Conservation (phyloP, 2,797 vertebrate genomes). For the Coreius guichenoti region DNA sequence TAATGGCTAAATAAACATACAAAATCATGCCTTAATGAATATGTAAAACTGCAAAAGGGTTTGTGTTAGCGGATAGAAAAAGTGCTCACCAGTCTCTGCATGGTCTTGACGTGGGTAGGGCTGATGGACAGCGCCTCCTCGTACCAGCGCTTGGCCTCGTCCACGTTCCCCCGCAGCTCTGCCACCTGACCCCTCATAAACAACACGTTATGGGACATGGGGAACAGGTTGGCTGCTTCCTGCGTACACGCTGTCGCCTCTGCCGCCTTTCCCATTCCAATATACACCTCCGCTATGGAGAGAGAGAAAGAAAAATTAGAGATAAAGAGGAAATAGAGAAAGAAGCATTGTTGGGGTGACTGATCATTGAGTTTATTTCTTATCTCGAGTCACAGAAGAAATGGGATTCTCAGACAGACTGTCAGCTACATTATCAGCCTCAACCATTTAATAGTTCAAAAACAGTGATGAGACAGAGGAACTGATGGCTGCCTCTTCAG, state of each 20-base stretch:
- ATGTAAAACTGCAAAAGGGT: background rate
- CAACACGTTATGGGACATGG: constrained; percentile 94
- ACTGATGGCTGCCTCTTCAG: constrained; percentile 16
- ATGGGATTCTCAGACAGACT: constrained; percentile 26
- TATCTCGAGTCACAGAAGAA: constrained; percentile 17
- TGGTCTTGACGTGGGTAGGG: constrained; percentile 97
- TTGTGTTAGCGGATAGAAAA: background rate
- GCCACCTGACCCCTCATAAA: constrained; percentile 97
- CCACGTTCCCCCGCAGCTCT: constrained; percentile 90
- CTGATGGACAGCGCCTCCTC: constrained; percentile 98
- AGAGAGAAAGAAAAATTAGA: background rate
- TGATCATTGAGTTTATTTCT: constrained; percentile 8
- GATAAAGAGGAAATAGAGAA: constrained; percentile 13
- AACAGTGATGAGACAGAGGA: constrained; percentile 42
- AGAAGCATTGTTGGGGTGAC: background rate
- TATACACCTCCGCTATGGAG: constrained; percentile 92
- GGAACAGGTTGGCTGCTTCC: constrained; percentile 96
- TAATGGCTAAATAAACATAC: background rate
- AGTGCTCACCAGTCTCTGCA: constrained; percentile 95
- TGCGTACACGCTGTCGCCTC: constrained; percentile 97
- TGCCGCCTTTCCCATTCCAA: constrained; percentile 92
- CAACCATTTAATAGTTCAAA: background rate
- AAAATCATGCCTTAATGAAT: background rate
- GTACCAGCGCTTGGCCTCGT: constrained; percentile 97
- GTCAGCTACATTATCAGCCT: background rate